Conservation (phyloP, 2,113 vertebrate species). For the Camelus dromedarius region DNA sequence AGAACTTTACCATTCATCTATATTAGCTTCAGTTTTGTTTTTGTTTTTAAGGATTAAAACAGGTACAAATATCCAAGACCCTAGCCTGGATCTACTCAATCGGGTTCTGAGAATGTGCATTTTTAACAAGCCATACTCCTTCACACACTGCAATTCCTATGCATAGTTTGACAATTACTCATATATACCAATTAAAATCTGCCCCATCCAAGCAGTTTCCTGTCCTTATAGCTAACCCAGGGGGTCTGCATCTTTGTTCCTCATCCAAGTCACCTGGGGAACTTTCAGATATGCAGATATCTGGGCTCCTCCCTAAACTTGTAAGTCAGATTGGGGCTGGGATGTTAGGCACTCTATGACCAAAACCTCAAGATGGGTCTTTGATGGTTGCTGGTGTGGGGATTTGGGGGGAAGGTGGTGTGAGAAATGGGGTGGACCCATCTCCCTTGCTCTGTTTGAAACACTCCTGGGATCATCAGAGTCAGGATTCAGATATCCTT, state of each 20-base stretch:
- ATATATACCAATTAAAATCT: neutral
- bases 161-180: neutral
- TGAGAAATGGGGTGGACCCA: neutral
- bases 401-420: accelerated
- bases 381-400: neutral
- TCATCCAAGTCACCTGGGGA: neutral
- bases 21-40: slow-evolving; percentile 11
- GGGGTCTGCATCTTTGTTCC: neutral
- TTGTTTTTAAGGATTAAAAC: neutral
- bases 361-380: neutral
- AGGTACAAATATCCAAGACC: neutral
- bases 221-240: neutral
- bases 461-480: neutral
- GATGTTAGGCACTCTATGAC: neutral
- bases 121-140: neutral
- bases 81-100: neutral
- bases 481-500: neutral
- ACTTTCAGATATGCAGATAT: neutral
- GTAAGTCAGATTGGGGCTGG: neutral
- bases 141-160: neutral
- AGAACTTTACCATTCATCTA: neutral
- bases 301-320: neutral
- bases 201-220: neutral
- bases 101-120: neutral
- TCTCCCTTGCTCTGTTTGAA: neutral